These are phyloP conservation scores for Zapus hudsonius DNA, from an alignment of 2,113 vertebrate genomes.

Conservation along the genomic window DNA sequence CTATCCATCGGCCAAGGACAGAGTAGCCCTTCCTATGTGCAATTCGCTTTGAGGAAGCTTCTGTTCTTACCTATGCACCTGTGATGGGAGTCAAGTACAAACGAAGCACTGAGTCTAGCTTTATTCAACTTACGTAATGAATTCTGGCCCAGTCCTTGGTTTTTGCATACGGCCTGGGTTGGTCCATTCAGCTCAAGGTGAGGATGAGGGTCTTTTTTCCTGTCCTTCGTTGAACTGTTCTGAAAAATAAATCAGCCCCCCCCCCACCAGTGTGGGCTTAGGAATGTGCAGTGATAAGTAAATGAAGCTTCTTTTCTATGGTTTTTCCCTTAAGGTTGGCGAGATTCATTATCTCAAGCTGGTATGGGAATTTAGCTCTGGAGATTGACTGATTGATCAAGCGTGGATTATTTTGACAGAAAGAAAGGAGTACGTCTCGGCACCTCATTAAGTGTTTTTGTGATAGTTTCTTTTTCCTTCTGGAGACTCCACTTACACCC, in stretches of 20 bases:
- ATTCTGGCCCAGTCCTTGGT: background rate
- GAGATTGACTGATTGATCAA: constrained; percentile 36
- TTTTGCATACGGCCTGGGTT: background rate
- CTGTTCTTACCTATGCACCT: background rate
- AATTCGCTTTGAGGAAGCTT: constrained; percentile 6
- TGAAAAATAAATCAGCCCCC: background rate
- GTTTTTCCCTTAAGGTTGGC: background rate
- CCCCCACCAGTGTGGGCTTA: background rate
- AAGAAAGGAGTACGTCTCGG: background rate
- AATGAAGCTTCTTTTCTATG: background rate
- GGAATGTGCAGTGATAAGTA: background rate
- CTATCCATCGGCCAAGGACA: background rate
- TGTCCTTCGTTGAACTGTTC: background rate
- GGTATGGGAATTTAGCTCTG: constrained; percentile 39
- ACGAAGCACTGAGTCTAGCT: background rate
- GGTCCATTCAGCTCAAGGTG: background rate
- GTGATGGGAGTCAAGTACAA: background rate
- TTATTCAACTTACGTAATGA: background rate
- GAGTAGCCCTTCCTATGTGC: background rate
- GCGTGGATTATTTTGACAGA: background rate
- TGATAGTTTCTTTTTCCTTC: constrained; percentile 20
- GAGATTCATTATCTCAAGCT: constrained; percentile 41
- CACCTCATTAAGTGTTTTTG: constrained; percentile 21
- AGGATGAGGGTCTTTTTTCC: background rate
- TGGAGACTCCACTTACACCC: background rate